These are phyloP conservation scores for Drosophila acutilabella DNA, from an alignment of 2,888 invertebrate species.

Conservation along the genomic window DNA sequence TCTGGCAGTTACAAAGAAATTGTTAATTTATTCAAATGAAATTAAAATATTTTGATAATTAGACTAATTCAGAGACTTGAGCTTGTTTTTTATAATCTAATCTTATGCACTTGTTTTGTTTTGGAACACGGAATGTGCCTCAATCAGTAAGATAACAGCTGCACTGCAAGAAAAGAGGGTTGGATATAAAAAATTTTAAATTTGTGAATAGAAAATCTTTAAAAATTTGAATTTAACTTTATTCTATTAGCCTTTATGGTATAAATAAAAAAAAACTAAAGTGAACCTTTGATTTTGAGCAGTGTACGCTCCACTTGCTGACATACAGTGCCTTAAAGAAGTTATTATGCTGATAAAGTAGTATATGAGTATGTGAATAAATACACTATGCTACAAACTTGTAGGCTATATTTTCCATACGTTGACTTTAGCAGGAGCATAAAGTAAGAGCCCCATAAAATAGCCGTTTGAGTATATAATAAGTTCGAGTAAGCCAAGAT, in stretches of 20 bases:
- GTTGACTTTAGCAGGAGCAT: not conserved
- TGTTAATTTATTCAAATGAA: not conserved
- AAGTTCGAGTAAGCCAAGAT: slow-evolving; percentile 30
- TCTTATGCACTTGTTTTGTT: slow-evolving; percentile 3
- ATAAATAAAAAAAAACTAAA: too few relatives aligned
- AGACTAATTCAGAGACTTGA: slow-evolving; percentile 8
- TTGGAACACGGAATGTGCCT: slow-evolving; percentile 2
- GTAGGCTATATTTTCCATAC: not conserved
- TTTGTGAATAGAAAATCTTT: too few relatives aligned
- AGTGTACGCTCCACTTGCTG: not conserved
- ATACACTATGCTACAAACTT: slow-evolving; percentile 1
- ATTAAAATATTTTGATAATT: slow-evolving; percentile 3
- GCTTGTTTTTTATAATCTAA: slow-evolving; percentile 10
- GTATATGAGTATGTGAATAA: not conserved
- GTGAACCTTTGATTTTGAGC: too few relatives aligned
- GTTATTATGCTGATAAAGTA: slow-evolving; percentile 1
- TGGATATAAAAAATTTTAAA: too few relatives aligned
- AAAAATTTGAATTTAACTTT: too few relatives aligned
- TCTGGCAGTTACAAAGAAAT: not conserved
- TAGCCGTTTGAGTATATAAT: slow-evolving; percentile 12
- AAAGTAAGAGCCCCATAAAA: slow-evolving; percentile 36
- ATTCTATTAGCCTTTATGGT: too few relatives aligned
- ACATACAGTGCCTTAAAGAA: not conserved
- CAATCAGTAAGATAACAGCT: not conserved
- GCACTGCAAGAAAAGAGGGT: too few relatives aligned